Evolutionary conservation across 2,113 vertebrate genomes (phyloP), one percentile per base, ranked within the genome.

Genomic region (Pseudorectes ferrugineus): DNA sequence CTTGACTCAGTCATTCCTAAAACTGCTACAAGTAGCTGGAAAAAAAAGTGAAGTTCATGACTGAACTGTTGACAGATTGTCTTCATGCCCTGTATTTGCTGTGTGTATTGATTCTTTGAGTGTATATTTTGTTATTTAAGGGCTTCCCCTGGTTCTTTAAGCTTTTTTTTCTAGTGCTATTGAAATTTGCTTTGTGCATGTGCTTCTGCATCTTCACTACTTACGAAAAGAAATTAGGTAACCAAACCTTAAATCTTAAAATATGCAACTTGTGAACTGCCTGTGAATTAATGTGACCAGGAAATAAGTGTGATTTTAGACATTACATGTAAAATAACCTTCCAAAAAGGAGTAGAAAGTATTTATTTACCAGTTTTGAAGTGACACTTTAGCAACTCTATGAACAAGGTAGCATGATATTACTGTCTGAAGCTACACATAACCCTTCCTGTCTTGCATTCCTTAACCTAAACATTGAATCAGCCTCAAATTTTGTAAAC

Each of bases 231-330:
- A 15, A 49, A 49, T 66, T 21, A 49, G 21, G 14, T 73, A 61
- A 79, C 1, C 4, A 65, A 85, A 72, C 25, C 8, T 65, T 54
- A 38, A 36, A 35, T 75, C n/a, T 63, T 67, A 46, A 67, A 61
- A 67, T 55, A 38, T 33, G 12, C 0, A 2, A 22, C 0, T 46
- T 40, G 9, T 23, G 7, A 85, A 31, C 11, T 15, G 23, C 3
- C 13, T 76, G 9, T 48, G 45, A 70, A 54, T 35, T 76, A 57
- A 70, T 33, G 8, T 61, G 18, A 1, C 13, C 12, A 58, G 38
- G 15, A 86, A 66, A 46, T 67, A 49, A 76, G 5, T 66, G 10
- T 31, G 11, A 54, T 40, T 89, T 95, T 62, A 87, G 36, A 33
- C 9, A 63, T 24, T 3, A 0, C 16, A 25, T 36, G 10, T 46